A percentile compares a stretch with the other conserved stretches of the same genome.
These are phyloP conservation scores for Mesoclemmys tuberculata DNA, from an alignment of 2,113 vertebrate species.

Conservation along the genomic window DNA sequence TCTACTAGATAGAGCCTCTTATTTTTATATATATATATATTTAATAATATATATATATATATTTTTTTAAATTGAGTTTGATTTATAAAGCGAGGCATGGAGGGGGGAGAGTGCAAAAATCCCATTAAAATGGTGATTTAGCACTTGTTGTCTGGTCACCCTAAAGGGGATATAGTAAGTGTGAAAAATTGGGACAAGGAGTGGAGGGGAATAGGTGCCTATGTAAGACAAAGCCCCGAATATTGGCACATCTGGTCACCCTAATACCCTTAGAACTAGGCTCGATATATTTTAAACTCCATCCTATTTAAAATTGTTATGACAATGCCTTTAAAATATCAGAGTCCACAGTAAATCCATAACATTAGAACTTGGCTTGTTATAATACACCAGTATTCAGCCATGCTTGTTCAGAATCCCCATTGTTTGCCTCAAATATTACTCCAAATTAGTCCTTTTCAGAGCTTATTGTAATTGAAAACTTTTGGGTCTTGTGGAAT, in stretches of 20 bases:
- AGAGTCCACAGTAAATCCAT: slow-evolving; percentile 60
- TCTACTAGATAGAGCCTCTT: slow-evolving; percentile 50
- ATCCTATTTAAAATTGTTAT: slow-evolving; percentile 64
- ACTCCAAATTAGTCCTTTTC: slow-evolving; percentile 37
- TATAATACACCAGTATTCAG: slow-evolving; percentile 36
- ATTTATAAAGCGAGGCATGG: slow-evolving; percentile 65
- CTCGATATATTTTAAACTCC: slow-evolving; percentile 47
- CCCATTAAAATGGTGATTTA: slow-evolving; percentile 65
- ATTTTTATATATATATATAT: too few relatives aligned
- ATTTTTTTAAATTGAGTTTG: slow-evolving; percentile 30
- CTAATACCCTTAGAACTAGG: slow-evolving; percentile 50
- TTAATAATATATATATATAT: too few relatives aligned
- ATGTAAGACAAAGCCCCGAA: too few relatives aligned
- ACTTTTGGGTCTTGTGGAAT: slow-evolving; percentile 22
- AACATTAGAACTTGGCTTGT: slow-evolving; percentile 57
- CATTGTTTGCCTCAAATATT: slow-evolving; percentile 45
- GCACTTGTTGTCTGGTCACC: background rate
- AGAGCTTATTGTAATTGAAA: slow-evolving; percentile 47
- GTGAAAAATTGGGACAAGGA: too few relatives aligned
- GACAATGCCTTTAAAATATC: slow-evolving; percentile 55
- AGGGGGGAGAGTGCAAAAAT: slow-evolving; percentile 49
- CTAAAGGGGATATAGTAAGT: too few relatives aligned
- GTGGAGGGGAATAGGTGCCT: too few relatives aligned
- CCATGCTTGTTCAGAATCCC: slow-evolving; percentile 28
- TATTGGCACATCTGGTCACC: too few relatives aligned